Evolutionary conservation across 2,888 invertebrate genomes (phyloP).

Genomic region (Diogma glabrata): DNA sequence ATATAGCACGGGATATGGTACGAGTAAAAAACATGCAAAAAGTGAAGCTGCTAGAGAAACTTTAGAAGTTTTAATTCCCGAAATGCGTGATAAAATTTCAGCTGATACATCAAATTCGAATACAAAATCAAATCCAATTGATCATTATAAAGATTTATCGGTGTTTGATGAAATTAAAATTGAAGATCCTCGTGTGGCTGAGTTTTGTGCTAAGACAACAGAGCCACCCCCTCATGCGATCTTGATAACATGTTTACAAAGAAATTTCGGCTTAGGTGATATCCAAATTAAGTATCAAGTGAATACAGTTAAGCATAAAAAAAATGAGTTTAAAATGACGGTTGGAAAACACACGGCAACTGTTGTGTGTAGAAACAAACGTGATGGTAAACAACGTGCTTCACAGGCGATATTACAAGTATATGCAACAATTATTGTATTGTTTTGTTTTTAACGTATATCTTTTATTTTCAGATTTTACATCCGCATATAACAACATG

Average conservation of each 20-base stretch:
- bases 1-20: conserved; percentile 89
- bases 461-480: conserved; percentile 51
- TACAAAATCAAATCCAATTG: conserved; percentile 24
- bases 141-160: conserved; percentile 41
- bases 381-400: conserved; percentile 92
- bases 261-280: conserved; percentile 87
- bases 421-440: no score
- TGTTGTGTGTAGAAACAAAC: conserved; percentile 90
- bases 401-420: conserved; percentile 88
- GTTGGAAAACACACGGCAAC: conserved; percentile 86
- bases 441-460: not conserved
- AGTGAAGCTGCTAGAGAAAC: conserved; percentile 84
- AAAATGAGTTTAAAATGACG: conserved; percentile 87
- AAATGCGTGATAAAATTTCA: conserved; percentile 72
- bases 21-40: conserved; percentile 93
- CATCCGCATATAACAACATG: conserved; percentile 92
- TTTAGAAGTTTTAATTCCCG: conserved; percentile 82
- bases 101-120: conserved; percentile 38
- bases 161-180: conserved; percentile 88
- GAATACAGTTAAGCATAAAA: conserved; percentile 77
- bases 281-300: conserved; percentile 78
- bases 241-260: conserved; percentile 77
- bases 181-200: conserved; percentile 86
- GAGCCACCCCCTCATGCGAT: conserved; percentile 93
- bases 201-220: conserved; percentile 92